Evolutionary conservation across 2,888 invertebrate genomes (phyloP).

Genomic region (Phragmatobia fuliginosa): DNA sequence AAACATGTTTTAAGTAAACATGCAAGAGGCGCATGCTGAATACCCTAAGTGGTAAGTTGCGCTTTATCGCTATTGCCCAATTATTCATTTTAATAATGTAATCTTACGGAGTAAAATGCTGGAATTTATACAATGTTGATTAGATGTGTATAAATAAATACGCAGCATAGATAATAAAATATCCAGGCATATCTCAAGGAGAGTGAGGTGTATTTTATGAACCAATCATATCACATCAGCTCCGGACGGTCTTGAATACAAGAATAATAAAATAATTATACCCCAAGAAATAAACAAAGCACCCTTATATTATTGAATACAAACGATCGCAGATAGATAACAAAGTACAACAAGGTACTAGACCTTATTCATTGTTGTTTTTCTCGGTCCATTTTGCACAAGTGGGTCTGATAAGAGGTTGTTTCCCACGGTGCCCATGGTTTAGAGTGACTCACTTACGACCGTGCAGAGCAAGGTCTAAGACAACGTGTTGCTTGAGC

Average conservation of each 20-base stretch:
- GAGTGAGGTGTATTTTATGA: not conserved
- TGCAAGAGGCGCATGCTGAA: too few species aligned
- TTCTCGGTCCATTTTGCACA: constrained; percentile 50
- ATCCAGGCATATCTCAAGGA: not conserved
- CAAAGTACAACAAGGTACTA: constrained; percentile 34
- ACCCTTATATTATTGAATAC: constrained; percentile 28
- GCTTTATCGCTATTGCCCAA: too few species aligned
- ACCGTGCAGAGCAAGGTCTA: constrained; percentile 69
- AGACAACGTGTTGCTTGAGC: constrained; percentile 56
- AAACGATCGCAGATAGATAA: constrained; percentile 37
- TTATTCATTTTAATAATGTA: too few species aligned
- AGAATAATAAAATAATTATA: constrained; percentile 28
- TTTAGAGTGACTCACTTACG: constrained; percentile 66
- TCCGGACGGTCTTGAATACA: not conserved
- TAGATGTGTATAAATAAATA: not conserved
- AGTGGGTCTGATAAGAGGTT: constrained; percentile 57
- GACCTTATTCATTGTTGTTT: constrained; percentile 48
- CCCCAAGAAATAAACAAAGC: constrained; percentile 15
- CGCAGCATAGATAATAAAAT: not conserved
- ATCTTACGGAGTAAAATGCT: not conserved
- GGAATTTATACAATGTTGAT: not conserved
- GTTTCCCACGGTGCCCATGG: constrained; percentile 69
- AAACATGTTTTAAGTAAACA: not conserved
- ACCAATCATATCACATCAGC: not conserved
- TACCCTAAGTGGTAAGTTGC: not conserved